Evolutionary conservation across 2,888 invertebrate species (phyloP), one percentile per base, ranked within the genome.

Genomic region (Chaitophorus viminalis): DNA sequence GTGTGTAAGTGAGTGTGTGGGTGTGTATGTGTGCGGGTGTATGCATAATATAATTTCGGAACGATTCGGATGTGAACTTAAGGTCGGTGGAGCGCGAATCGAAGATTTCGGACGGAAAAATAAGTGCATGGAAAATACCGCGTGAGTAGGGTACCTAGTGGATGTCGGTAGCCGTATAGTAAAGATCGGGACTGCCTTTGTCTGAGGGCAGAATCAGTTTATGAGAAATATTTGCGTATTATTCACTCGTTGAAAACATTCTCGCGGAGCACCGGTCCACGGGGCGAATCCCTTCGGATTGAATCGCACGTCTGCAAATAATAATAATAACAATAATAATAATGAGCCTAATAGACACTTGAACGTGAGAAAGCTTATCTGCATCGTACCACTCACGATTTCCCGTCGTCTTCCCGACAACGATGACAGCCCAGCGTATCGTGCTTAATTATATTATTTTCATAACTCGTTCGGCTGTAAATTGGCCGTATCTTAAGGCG

Each of bases 351-450:
- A 52, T 46, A 72, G 68, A 52, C 72, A 72, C 25, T 82, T 72
- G 31, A 82, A 72, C 29, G 31, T 25, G 72, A 25, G 31, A 72
- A 72, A 72, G 39, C 82, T 82, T 82, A 82, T 82, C 82, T 70
- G 72, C 82, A 21, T 33, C 39, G 39, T 18, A 14, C 82, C 70
- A 82, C 82, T 82, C 82, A 72, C 31, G 54, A 54, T 11, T 54
- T 46, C 14, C 17, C 33, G 17, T 36, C n/a, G 29, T n/a, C 79
- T n/a, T 14, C 60, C 3, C 25, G 54, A 11, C 54, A 18, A 6
- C 14, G 46, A 46, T 14, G 14, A 46, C 46, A 25, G 78, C 33
- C 33, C 31, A 6, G 25, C 78, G 31, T 33, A 54, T 78, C 54
- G 33, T n/a, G 21, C 65, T 79, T 65, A 65, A 65, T 79, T 79